These are phyloP conservation scores for Hydrotaea diabolus DNA, from an alignment of 2,888 invertebrate species.

Conservation along the genomic window DNA sequence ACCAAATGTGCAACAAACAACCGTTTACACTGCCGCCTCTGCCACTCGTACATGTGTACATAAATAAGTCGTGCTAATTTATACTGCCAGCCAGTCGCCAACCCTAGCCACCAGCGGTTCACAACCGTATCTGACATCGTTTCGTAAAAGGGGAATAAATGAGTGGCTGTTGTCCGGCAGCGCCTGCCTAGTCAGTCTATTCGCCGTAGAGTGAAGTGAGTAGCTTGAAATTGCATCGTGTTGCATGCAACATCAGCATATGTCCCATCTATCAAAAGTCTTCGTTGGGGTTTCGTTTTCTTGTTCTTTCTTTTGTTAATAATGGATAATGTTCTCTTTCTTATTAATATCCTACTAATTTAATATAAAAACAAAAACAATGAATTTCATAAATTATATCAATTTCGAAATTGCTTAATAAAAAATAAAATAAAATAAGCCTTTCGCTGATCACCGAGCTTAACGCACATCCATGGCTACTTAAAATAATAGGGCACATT, in stretches of 20 bases:
- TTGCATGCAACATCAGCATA: constrained; percentile 22
- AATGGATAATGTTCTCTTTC: not conserved
- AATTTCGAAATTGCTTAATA: constrained; percentile 11
- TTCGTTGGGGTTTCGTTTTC: not conserved
- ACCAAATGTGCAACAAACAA: not conserved
- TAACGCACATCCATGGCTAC: too few relatives aligned
- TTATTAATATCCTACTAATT: constrained; percentile 1
- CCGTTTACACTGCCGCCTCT: not conserved
- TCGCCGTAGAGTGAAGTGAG: not conserved
- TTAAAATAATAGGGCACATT: too few relatives aligned
- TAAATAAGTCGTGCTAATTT: constrained; percentile 22
- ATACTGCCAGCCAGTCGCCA: too few relatives aligned
- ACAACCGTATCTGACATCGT: not conserved
- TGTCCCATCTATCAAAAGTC: not conserved
- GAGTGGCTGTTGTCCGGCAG: not conserved
- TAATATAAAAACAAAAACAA: not conserved
- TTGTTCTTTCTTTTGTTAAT: not conserved
- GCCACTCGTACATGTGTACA: not conserved
- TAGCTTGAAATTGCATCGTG: not conserved
- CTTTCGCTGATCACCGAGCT: too few relatives aligned
- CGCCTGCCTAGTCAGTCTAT: not conserved
- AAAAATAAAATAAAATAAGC: not conserved
- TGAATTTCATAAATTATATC: not conserved
- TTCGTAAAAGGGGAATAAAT: not conserved
- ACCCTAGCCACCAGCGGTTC: too few relatives aligned